Evolutionary conservation across 2,797 vertebrate species (phyloP).

Genomic region (Neoniphon sammara): DNA sequence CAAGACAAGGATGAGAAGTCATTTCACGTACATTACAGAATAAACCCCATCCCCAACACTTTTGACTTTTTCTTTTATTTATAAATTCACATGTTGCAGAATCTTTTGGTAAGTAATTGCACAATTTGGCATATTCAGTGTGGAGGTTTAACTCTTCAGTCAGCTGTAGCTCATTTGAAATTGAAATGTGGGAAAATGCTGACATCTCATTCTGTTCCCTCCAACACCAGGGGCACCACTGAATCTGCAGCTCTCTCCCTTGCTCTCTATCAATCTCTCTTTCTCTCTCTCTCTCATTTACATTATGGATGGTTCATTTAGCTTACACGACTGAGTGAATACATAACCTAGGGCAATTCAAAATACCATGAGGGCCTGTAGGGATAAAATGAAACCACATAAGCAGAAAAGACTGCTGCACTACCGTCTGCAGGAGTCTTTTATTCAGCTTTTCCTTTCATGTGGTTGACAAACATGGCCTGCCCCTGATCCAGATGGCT

Average conservation of each 20-base stretch:
- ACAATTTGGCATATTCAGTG: conserved; percentile 48
- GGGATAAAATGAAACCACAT: conserved; percentile 65
- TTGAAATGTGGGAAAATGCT: conserved; percentile 77
- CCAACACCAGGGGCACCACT: conserved; percentile 69
- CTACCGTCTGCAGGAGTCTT: conserved; percentile 58
- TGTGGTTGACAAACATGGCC: conserved; percentile 48
- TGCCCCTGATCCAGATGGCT: conserved; percentile 30
- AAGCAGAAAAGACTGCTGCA: conserved; percentile 73
- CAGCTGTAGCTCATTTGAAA: conserved; percentile 75
- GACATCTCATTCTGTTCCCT: conserved; percentile 72
- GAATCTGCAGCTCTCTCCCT: conserved; percentile 65
- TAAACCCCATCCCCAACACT: conserved; percentile 33
- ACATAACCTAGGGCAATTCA: conserved; percentile 79
- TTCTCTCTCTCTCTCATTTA: conserved; percentile 76
- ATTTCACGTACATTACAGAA: conserved; percentile 38
- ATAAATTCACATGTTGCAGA: conserved; percentile 49
- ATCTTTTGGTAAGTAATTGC: conserved; percentile 61
- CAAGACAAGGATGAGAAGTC: conserved; percentile 15
- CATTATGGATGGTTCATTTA: conserved; percentile 85
- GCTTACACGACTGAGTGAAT: conserved; percentile 80
- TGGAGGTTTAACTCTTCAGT: conserved; percentile 59
- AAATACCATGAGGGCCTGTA: conserved; percentile 67
- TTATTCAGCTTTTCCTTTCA: conserved; percentile 50
- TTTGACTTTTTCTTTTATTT: conserved; percentile 39
- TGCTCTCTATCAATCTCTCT: conserved; percentile 43